phyloP scores from a whole-genome alignment of 2,797 vertebrate genomes.

The Pangasius sanitwongsei region DNA sequence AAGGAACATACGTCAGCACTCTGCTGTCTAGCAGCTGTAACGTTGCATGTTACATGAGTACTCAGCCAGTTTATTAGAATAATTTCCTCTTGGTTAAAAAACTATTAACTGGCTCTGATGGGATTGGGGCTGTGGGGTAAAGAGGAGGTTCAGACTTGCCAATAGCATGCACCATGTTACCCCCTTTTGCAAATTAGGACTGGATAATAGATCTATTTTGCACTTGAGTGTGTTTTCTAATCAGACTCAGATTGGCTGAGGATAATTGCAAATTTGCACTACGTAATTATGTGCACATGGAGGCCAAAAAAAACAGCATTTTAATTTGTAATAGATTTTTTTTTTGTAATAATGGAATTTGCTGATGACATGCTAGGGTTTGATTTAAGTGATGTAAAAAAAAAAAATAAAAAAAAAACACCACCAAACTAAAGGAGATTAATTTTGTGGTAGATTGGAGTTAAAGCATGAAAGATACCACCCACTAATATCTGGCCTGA shows the following conservation, averaged over 20 bases:
- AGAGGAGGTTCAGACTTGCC: conserved; percentile 61
- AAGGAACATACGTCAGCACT: not conserved
- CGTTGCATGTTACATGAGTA: conserved; percentile 44
- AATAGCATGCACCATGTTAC: conserved; percentile 66
- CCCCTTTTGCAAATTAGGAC: conserved; percentile 72
- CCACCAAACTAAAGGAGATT: conserved; percentile 29
- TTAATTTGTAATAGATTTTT: conserved; percentile 59
- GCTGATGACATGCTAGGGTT: conserved; percentile 58
- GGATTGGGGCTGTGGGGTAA: conserved; percentile 64
- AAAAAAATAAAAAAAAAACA: conserved; percentile 18
- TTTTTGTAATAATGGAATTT: conserved; percentile 46
- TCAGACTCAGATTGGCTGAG: conserved; percentile 73
- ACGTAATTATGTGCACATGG: conserved; percentile 66
- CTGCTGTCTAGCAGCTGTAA: conserved; percentile 35
- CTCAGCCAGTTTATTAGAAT: conserved; percentile 59
- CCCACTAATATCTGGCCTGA: not conserved
- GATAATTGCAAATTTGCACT: conserved; percentile 76
- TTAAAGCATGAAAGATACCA: conserved; percentile 24
- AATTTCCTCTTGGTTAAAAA: conserved; percentile 69
- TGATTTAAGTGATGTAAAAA: conserved; percentile 44
- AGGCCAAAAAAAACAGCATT: conserved; percentile 60
- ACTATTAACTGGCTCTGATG: conserved; percentile 59
- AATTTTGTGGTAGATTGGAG: conserved; percentile 29
- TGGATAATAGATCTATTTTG: conserved; percentile 82
- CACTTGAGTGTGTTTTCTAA: conserved; percentile 81